Conservation (phyloP, 1,140 invertebrate species). For the Pseudomyrmex sp. region DNA sequence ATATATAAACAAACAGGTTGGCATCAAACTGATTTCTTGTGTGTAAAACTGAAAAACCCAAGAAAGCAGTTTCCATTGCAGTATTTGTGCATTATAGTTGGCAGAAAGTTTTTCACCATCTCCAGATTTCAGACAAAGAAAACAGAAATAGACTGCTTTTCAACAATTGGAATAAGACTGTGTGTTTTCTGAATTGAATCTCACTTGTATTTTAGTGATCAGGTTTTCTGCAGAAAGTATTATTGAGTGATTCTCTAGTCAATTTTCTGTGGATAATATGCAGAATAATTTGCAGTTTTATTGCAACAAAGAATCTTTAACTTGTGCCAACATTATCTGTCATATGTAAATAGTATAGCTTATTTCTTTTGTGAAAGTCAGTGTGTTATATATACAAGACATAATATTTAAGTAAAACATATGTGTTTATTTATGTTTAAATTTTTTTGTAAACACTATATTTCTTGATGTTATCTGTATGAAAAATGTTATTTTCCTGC, state of each 20-base stretch:
- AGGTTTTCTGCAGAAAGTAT: constrained; percentile 26
- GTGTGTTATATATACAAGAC: not conserved
- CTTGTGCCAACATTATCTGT: constrained; percentile 45
- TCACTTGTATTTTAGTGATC: constrained; percentile 37
- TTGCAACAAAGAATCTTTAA: not conserved
- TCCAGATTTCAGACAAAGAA: constrained; percentile 56
- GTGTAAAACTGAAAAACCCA: constrained; percentile 6
- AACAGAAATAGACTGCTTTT: constrained; percentile 42
- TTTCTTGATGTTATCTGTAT: not conserved
- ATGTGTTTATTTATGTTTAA: constrained; percentile 21
- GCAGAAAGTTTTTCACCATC: constrained; percentile 62
- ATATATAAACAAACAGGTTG: not conserved
- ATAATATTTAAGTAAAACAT: constrained; percentile 10
- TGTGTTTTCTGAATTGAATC: constrained; percentile 42
- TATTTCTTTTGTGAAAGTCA: constrained; percentile 1
- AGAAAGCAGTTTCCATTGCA: not conserved
- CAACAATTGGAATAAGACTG: constrained; percentile 53
- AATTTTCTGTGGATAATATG: constrained; percentile 21
- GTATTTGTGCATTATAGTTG: constrained; percentile 39
- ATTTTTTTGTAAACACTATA: not conserved
- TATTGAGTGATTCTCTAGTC: not conserved
- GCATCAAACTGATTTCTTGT: not conserved
- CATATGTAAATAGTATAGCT: constrained; percentile 29
- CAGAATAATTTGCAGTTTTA: constrained; percentile 8
- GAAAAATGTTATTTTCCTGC: not conserved